phyloP scores from a whole-genome alignment of 2,888 invertebrate species.

The Caenorhabditis wallacei region DNA sequence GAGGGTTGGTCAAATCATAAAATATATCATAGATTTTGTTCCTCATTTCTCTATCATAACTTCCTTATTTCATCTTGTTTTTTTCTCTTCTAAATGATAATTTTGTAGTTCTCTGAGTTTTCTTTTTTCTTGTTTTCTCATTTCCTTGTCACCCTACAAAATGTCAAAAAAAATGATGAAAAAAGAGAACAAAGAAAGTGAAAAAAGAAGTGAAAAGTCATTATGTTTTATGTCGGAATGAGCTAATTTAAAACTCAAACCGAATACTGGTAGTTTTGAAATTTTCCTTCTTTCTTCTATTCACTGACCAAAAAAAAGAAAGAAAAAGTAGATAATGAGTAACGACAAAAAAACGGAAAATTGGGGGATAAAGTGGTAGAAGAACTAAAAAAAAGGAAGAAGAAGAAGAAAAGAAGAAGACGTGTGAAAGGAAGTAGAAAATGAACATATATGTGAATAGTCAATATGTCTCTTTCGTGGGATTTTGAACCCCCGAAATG shows the following conservation, averaged over 20 bases:
- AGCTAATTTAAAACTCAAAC: conserved; percentile 50
- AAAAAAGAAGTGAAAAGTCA: conserved; percentile 53
- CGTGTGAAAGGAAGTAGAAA: conserved; percentile 24
- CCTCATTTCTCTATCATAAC: background rate
- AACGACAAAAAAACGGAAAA: conserved; percentile 6
- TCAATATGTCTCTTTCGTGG: conserved; percentile 28
- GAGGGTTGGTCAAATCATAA: background rate
- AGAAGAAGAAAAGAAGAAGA: conserved; percentile 6
- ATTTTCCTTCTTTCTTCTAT: conserved; percentile 4
- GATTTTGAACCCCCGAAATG: conserved; percentile 15
- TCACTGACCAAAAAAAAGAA: conserved; percentile 8
- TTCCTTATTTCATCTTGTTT: conserved; percentile 9
- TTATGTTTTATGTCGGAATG: conserved; percentile 53
- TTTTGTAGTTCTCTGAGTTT: conserved; percentile 1
- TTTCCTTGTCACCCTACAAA: conserved; percentile 17
- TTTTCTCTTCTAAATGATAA: background rate
- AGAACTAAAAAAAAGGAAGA: too few species aligned
- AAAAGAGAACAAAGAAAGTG: conserved; percentile 36
- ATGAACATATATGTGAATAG: conserved; percentile 36
- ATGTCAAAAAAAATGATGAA: conserved; percentile 7
- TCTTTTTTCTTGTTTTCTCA: too few species aligned
- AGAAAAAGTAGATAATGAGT: conserved; percentile 38
- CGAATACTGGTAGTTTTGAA: conserved; percentile 3
- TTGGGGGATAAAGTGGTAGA: conserved; percentile 14
- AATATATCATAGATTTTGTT: background rate